A percentile compares a stretch with the other conserved stretches of the same genome.
Conservation (phyloP, 2,797 vertebrate species). For the Eidolon dupreanum region DNA sequence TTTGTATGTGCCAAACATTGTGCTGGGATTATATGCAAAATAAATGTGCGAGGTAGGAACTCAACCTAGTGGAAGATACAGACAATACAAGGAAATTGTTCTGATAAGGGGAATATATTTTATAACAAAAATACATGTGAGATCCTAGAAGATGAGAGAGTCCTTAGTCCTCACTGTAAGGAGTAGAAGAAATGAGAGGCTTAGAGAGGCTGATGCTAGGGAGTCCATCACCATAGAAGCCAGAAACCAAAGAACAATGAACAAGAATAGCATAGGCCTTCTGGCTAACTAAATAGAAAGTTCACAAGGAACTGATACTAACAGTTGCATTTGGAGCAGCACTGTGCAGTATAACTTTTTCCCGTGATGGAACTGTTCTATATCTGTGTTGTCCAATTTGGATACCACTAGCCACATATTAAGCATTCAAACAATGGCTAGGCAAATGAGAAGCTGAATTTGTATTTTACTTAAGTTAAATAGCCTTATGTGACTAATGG, state of each 20-base stretch:
- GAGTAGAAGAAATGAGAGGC: background rate
- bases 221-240: background rate
- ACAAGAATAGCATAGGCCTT: background rate
- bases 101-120: background rate
- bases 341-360: background rate
- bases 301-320: background rate
- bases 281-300: background rate
- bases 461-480: background rate
- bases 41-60: background rate
- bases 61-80: background rate
- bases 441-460: background rate
- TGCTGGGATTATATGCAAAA: background rate
- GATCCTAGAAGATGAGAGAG: background rate
- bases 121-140: background rate
- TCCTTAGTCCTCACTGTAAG: background rate
- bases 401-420: no score
- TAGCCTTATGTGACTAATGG: background rate
- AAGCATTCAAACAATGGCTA: background rate
- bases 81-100: background rate
- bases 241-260: background rate
- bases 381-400: background rate
- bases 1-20: background rate
- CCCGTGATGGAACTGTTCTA: background rate
- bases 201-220: background rate
- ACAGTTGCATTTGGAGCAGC: background rate